Base-by-base conservation (phyloP, 1,140 invertebrate species). In the Heliconius congener region DNA sequence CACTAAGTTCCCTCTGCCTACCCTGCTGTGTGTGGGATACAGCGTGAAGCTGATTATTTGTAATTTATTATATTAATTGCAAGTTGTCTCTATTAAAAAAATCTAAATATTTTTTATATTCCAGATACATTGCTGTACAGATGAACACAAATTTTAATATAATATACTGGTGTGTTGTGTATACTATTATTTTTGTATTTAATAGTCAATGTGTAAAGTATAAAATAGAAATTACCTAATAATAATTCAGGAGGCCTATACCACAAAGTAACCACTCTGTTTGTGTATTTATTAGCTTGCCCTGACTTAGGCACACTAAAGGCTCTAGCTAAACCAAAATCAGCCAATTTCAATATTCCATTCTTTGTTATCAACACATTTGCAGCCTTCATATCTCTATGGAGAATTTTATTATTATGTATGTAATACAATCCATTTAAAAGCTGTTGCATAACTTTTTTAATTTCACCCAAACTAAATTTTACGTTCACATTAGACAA, bases 341-440 rank as follows among this genome's bases (percentile, higher is more conserved):
- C 98, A n/a, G 98, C 98, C 60, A 99, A 90, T 91, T 99, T 99
- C 30, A 99, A 90, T 34, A 98, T 96, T n/a, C 99, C 99, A 95
- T 97, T 97, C 94, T 99, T 99, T 3, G 99, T 99, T 73, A 99
- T 99, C 3, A 99, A 95, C 73, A 99, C 98, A 96, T 99, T 99
- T 0, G 99, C 99, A 70, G 99, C 98, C 95, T 99, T 99, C 98
- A 99, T 99, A 89, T 99, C 99, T 87, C 99, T 96, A 91, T 99
- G 98, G 0, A 99, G 92, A 81, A 98, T 98, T 96, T 99, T 99
- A 94, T 99, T 99, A 84, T 97, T 98, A 89, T 99, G 99, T 91
- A 99, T 99, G 87, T 99, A 99, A 92, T 99, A 99, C 0, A 99
- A 95, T 39, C 99, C 99, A 94, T 99, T 99, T 0, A 99, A 94